Evolutionary conservation across 2,888 invertebrate species (phyloP), one percentile per base, ranked within the genome.

Genomic region (Lasioglossum morio): DNA sequence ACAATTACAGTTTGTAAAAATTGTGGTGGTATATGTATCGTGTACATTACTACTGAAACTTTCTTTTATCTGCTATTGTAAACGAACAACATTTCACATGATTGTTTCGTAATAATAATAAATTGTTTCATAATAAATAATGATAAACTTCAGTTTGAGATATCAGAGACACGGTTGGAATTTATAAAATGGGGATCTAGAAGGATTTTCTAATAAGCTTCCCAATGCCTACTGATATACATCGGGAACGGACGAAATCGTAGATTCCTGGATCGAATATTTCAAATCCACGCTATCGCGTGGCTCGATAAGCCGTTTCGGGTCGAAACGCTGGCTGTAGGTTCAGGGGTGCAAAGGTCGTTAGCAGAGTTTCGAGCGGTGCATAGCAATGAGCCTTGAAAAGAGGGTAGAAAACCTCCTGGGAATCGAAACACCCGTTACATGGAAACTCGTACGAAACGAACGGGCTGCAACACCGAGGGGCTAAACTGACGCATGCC

Each of bases 321-420:
- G 79, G 81, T 87, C 86, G 84, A 86, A 81, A 86, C 85, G 85
- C 82, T 82, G 85, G 69, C 70, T 77, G 83, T 78, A 88, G 72
- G 74, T 81, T 75, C 79, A 86, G 75, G 82, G 80, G 90, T 90
- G 92, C 91, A 89, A 90, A 93, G 92, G 92, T 94, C 94, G 94
- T 94, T 94, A 94, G 94, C 85, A 87, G 87, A 90, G 91, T 91
- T 87, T 91, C 94, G 92, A 92, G 93, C 94, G 94, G 94, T 95
- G 95, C 95, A 95, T 95, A 94, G 93, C 94, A 95, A 95, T 95
- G 95, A 94, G 93, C 88, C 92, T 88, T 89, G 90, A 91, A 91
- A 89, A 87, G 81, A 89, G 88, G 90, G 91, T 86, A 87, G 92
- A 91, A 94, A 94, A 94, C 91, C 95, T 93, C 95, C 91, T 94